Base-by-base conservation (phyloP, 2,113 vertebrate genomes). In the Neomonachus schauinslandi region DNA sequence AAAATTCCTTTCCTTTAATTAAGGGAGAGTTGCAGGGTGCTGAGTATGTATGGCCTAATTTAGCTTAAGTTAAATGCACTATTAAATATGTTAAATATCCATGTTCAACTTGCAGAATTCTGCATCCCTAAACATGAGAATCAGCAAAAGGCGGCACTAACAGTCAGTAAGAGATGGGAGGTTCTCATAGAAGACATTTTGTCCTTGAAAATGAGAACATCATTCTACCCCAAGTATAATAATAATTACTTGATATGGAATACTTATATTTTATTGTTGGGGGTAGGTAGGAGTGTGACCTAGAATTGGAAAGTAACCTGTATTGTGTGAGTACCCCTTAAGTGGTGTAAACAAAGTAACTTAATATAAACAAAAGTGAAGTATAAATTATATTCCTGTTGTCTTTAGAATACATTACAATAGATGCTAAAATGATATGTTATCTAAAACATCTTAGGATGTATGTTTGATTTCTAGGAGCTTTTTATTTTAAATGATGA, bases 141-240 rank as follows among this genome's bases (percentile, higher is more conserved):
- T 96, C 82, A 95, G 51, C 55, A 71, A 80, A 86, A 88, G 63
- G 96, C 85, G 72, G 33, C n/a, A 91, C 26, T 94, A 57, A 95
- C 22, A 88, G 26, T 95, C 55, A 89, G 33, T 80, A 71, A 84
- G 91, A 96, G 33, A 69, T 36, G 7, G n/a, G 49, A 97, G 53
- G 26, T 74, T 88, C n/a, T 81, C 49, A 53, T 67, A 3, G 39
- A 94, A 95, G 53, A 76, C n/a, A 65, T 46, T 63, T 16, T 94
- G 69, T 96, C 72, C 61, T 95, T 13, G 15, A n/a, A 91, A 31
- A 80, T 90, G 51, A 46, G 36, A 96, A 77, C 24, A 79, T 71
- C 26, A 89, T 33, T 96, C 26, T 90, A 26, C 86, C 83, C 46
- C 42, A 65, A 36, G 49, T 74, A 39, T n/a, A 71, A 7, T 57